Percentiles rank a stretch among this genome's conserved stretches.
phyloP scores from a whole-genome alignment of 2,113 vertebrate genomes.

The Myiozetetes cayanensis region DNA sequence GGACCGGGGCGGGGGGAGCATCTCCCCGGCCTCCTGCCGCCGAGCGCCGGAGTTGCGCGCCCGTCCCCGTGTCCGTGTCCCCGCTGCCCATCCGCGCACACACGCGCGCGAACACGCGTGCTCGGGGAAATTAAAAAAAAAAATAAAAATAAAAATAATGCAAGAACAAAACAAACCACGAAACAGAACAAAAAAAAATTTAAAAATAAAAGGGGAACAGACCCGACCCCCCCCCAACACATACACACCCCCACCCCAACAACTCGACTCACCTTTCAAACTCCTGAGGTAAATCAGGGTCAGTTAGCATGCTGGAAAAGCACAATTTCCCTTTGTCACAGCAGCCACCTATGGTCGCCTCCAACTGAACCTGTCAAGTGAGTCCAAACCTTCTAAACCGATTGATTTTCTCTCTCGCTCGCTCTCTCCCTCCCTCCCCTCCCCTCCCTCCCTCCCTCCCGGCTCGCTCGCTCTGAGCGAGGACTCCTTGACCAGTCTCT shows the following conservation, averaged over 20 bases:
- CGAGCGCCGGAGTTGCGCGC: constrained; percentile 50
- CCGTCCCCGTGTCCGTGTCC: background rate
- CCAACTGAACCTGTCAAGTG: constrained; percentile 88
- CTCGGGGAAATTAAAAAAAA: background rate
- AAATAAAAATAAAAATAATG: background rate
- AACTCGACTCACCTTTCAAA: constrained; percentile 93
- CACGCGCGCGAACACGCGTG: background rate
- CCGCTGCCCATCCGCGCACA: background rate
- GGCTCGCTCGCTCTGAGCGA: too few species aligned
- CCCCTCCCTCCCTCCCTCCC: too few species aligned
- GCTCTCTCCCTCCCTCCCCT: background rate
- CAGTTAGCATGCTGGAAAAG: constrained; percentile 97
- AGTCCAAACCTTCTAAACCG: constrained; percentile 90
- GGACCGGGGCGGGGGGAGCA: background rate
- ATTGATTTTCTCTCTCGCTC: constrained; percentile 77
- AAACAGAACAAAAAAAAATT: background rate
- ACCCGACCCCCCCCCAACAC: background rate
- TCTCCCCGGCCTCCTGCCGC: constrained; percentile 2
- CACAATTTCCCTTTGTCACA: constrained; percentile 84
- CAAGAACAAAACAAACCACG: background rate
- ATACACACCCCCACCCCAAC: background rate
- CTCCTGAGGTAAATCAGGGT: constrained; percentile 98
- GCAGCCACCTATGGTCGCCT: constrained; percentile 89
- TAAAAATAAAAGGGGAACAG: background rate
- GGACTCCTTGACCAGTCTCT: too few species aligned